These are phyloP conservation scores for Callipepla californica DNA, from an alignment of 2,113 vertebrate species.

Conservation along the genomic window DNA sequence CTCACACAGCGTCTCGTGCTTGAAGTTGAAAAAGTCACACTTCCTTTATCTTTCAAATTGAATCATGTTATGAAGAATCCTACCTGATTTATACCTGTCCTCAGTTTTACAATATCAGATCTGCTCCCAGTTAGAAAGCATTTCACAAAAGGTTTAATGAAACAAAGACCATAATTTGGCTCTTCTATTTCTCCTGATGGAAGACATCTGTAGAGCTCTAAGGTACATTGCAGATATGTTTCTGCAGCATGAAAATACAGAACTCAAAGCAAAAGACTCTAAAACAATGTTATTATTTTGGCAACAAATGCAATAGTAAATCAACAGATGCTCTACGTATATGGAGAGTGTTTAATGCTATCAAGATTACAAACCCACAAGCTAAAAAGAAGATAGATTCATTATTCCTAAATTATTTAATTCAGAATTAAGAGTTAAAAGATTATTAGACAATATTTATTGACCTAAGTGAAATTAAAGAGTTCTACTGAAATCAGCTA, in stretches of 20 bases:
- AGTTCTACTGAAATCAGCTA: neutral
- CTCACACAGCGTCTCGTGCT: accelerated
- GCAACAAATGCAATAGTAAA: neutral
- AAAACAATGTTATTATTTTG: neutral
- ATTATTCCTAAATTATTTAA: neutral
- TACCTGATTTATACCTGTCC: neutral
- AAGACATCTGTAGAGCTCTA: neutral
- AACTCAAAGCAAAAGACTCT: neutral
- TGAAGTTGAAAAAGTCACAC: neutral
- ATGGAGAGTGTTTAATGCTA: neutral
- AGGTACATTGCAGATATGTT: neutral
- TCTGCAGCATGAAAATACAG: neutral
- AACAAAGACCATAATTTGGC: neutral
- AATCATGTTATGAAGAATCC: neutral
- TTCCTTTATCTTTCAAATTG: neutral
- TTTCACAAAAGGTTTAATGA: neutral
- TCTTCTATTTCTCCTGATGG: neutral
- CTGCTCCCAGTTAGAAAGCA: neutral
- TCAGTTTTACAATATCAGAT: neutral
- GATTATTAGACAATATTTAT: neutral
- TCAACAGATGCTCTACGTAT: neutral
- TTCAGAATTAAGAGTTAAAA: neutral
- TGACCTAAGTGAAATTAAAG: neutral
- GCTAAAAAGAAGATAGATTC: neutral
- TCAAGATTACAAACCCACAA: neutral